A percentile compares a stretch with the other conserved stretches of the same genome.
phyloP scores from a whole-genome alignment of 2,888 invertebrate species.

The Mythimna lalbum region DNA sequence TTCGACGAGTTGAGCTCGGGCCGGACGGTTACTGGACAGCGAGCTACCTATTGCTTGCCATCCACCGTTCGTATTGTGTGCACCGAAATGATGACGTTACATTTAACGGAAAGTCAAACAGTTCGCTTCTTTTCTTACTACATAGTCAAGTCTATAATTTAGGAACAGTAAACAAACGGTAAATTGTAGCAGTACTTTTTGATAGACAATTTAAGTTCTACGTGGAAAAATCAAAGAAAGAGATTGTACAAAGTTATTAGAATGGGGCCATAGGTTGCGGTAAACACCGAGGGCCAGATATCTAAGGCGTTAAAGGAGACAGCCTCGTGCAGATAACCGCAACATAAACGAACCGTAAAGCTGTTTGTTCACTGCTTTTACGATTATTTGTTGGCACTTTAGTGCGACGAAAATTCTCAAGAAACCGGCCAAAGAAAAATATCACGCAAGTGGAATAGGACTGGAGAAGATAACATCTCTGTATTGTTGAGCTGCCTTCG shows the following conservation, averaged over 20 bases:
- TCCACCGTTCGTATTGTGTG: not conserved
- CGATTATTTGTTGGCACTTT: slow-evolving; percentile 74
- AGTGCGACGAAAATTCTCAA: slow-evolving; percentile 60
- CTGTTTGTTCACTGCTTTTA: slow-evolving; percentile 77
- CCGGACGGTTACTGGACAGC: too few species aligned
- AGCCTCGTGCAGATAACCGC: slow-evolving; percentile 72
- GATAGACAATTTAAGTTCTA: slow-evolving; percentile 44
- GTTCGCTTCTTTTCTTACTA: not conserved
- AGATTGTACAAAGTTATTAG: slow-evolving; percentile 62
- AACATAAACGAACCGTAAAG: slow-evolving; percentile 79
- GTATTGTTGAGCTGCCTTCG: slow-evolving; percentile 42
- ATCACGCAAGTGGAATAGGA: slow-evolving; percentile 56
- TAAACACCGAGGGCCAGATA: slow-evolving; percentile 66
- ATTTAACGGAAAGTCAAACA: slow-evolving; percentile 11
- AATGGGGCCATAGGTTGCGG: slow-evolving; percentile 67
- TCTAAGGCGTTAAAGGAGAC: slow-evolving; percentile 66
- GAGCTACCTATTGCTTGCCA: too few species aligned
- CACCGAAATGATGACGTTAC: not conserved
- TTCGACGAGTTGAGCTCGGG: too few species aligned
- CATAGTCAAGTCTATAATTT: slow-evolving; percentile 39
- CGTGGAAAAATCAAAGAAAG: slow-evolving; percentile 52
- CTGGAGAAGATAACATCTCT: slow-evolving; percentile 46
- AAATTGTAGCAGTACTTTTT: slow-evolving; percentile 40
- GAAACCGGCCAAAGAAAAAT: slow-evolving; percentile 54
- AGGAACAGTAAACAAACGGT: slow-evolving; percentile 41